Conservation (phyloP, 2,113 vertebrate species). For the Apistogramma diplotaenia region DNA sequence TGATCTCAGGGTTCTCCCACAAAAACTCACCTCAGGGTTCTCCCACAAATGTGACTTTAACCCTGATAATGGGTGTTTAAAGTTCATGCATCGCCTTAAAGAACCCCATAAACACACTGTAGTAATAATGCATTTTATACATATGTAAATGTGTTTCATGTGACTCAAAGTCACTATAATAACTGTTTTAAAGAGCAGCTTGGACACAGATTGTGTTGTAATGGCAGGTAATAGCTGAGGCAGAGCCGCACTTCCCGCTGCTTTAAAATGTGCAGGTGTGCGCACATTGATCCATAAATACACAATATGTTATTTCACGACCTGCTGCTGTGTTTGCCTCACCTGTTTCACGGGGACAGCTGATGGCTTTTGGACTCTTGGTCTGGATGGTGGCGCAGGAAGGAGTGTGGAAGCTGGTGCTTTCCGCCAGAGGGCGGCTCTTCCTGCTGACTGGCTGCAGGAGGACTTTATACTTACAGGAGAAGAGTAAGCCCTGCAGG, state of each 20-base stretch:
- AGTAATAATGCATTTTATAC: too few relatives aligned
- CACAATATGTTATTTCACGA: background rate
- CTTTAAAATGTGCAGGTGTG: background rate
- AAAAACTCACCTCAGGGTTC: too few relatives aligned
- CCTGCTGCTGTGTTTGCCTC: background rate
- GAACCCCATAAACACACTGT: too few relatives aligned
- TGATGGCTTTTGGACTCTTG: conserved; percentile 77
- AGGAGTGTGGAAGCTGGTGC: conserved; percentile 83
- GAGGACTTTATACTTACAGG: conserved; percentile 89
- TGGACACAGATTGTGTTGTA: too few relatives aligned
- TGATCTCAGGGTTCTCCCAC: too few relatives aligned
- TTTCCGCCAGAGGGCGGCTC: conserved; percentile 75
- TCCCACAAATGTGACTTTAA: too few relatives aligned
- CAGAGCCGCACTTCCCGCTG: background rate
- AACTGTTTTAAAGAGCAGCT: rapidly evolving
- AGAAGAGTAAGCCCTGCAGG: conserved; percentile 84
- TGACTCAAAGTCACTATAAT: background rate
- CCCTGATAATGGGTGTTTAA: background rate
- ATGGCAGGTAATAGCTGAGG: too few relatives aligned
- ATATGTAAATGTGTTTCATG: background rate
- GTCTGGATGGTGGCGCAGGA: conserved; percentile 83
- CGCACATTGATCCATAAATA: background rate
- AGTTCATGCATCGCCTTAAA: too few relatives aligned
- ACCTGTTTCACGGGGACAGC: conserved; percentile 80
- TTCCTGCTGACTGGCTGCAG: conserved; percentile 78